Evolutionary conservation across 1,140 invertebrate genomes (phyloP).

Genomic region (Drosophila nikananu): DNA sequence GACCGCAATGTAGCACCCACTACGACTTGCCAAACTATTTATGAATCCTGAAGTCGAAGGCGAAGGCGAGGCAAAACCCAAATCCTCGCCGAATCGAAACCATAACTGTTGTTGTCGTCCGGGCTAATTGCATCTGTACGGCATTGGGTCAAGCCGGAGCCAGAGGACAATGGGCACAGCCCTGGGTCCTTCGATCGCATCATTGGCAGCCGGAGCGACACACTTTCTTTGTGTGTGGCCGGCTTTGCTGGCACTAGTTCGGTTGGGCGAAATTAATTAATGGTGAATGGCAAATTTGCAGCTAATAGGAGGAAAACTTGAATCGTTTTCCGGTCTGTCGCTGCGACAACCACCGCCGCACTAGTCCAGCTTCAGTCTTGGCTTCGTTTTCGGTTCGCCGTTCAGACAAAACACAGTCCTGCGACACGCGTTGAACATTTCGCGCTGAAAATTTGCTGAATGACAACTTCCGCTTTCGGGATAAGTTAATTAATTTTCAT

Average conservation of each 20-base stretch:
- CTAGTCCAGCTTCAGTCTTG: slow-evolving; percentile 11
- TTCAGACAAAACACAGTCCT: slow-evolving; percentile 15
- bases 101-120: slow-evolving; percentile 43
- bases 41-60: slow-evolving; percentile 37
- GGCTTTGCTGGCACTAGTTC: slow-evolving; percentile 32
- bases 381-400: slow-evolving; percentile 17
- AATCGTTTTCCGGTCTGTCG: slow-evolving; percentile 62
- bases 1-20: slow-evolving; percentile 64
- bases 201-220: slow-evolving; percentile 39
- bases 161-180: slow-evolving; percentile 44
- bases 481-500: slow-evolving; percentile 77
- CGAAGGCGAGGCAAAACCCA: slow-evolving; percentile 7
- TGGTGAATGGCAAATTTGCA: slow-evolving; percentile 80
- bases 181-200: slow-evolving; percentile 25
- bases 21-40: slow-evolving; percentile 68
- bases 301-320: slow-evolving; percentile 75
- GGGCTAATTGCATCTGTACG: slow-evolving; percentile 69
- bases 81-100: slow-evolving; percentile 12
- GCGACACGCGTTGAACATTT: slow-evolving; percentile 37
- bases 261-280: slow-evolving; percentile 70
- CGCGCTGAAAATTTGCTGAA: slow-evolving; percentile 49
- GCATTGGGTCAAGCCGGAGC: slow-evolving; percentile 32
- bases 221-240: slow-evolving; percentile 37
- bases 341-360: slow-evolving; percentile 55
- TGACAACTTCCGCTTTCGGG: slow-evolving; percentile 67